Evolutionary conservation across 2,113 vertebrate genomes (phyloP).

Genomic region (Scophthalmus maximus): DNA sequence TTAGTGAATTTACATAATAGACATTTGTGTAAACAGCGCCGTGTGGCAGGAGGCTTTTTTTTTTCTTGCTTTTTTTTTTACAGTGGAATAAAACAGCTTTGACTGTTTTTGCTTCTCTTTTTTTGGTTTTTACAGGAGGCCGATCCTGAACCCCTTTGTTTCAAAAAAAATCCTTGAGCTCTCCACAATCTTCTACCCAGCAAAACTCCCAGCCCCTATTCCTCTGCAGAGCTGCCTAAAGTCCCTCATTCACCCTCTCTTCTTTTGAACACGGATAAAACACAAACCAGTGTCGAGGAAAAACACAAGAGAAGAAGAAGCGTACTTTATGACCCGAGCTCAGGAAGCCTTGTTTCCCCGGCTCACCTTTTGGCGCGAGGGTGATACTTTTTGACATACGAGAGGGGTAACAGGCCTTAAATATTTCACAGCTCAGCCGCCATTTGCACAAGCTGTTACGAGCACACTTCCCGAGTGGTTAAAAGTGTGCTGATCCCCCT

Average conservation of each 20-base stretch:
- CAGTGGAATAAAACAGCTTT: slow-evolving; percentile 47
- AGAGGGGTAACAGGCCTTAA: slow-evolving; percentile 56
- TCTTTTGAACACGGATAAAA: slow-evolving; percentile 80
- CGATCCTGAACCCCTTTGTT: slow-evolving; percentile 66
- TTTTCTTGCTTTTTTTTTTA: slow-evolving; percentile 16
- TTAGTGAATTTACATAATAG: slow-evolving; percentile 67
- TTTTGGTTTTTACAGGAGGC: slow-evolving; percentile 58
- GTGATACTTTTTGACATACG: slow-evolving; percentile 55
- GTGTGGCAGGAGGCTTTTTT: slow-evolving; percentile 48
- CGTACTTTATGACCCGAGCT: slow-evolving; percentile 25
- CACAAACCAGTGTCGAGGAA: slow-evolving; percentile 3
- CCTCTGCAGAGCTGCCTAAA: slow-evolving; percentile 51
- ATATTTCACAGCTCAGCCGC: slow-evolving; percentile 62
- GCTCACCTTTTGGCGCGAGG: slow-evolving; percentile 50
- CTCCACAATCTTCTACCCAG: slow-evolving; percentile 43
- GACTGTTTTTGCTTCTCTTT: slow-evolving; percentile 35
- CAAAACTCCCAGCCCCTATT: slow-evolving; percentile 14
- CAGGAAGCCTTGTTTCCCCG: slow-evolving; percentile 44
- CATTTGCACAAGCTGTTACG: slow-evolving; percentile 53
- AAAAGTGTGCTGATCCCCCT: slow-evolving; percentile 17
- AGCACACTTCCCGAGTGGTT: slow-evolving; percentile 29
- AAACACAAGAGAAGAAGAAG: slow-evolving; percentile 23
- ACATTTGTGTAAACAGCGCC: slow-evolving; percentile 64
- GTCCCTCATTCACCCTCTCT: slow-evolving; percentile 72
- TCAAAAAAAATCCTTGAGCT: slow-evolving; percentile 73